A percentile compares a stretch with the other conserved stretches of the same genome.
Evolutionary conservation across 2,888 invertebrate genomes (phyloP).

Genomic region (Hyposoter didymator): DNA sequence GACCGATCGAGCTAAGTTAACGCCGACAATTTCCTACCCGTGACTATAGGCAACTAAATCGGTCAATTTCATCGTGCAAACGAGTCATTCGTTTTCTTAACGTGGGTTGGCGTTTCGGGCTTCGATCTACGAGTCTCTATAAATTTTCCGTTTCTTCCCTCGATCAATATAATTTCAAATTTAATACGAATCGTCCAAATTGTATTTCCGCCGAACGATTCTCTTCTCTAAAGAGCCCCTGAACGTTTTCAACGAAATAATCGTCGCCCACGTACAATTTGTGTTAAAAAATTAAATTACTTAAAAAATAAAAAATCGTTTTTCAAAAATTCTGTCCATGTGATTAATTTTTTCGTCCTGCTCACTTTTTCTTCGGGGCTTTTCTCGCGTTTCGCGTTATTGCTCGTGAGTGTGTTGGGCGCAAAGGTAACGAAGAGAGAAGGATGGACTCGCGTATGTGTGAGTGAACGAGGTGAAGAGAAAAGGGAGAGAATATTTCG

Average conservation of each 20-base stretch:
- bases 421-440: not conserved
- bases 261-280: no score
- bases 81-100: not conserved
- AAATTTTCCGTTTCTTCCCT: not conserved
- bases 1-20: slow-evolving; percentile 42
- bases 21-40: slow-evolving; percentile 17
- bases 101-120: not conserved
- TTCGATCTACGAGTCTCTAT: not conserved
- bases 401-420: slow-evolving; percentile 39
- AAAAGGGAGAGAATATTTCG: slow-evolving; percentile 79
- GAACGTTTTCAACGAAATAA: not conserved
- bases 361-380: slow-evolving; percentile 38
- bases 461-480: slow-evolving; percentile 44
- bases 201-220: not conserved
- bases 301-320: no score
- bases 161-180: not conserved
- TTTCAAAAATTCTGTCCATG: no score
- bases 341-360: slow-evolving; percentile 27
- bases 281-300: no score
- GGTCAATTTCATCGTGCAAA: slow-evolving; percentile 54
- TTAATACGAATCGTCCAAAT: not conserved
- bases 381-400: slow-evolving; percentile 78
- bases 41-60: slow-evolving; percentile 22
- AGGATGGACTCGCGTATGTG: slow-evolving; percentile 2
- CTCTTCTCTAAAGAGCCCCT: not conserved